These are phyloP conservation scores for Copsychus sechellarum DNA, from an alignment of 2,113 vertebrate genomes.

Conservation along the genomic window DNA sequence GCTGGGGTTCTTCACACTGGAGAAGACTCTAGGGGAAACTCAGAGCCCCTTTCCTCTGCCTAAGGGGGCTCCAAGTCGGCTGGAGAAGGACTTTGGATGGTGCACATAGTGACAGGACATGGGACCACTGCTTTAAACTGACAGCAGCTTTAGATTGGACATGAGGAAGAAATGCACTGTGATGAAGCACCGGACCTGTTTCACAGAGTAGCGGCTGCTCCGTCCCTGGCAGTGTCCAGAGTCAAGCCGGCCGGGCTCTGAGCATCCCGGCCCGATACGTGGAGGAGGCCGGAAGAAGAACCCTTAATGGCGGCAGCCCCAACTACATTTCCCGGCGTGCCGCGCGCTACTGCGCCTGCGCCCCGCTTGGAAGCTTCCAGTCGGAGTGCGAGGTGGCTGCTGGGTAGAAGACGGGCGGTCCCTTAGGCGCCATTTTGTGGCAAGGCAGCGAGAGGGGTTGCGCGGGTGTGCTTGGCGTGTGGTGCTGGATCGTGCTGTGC, in stretches of 20 bases:
- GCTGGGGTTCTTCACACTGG: not conserved
- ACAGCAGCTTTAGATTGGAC: not conserved
- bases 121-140: not conserved
- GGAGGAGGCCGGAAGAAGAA: accelerated
- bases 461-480: not conserved
- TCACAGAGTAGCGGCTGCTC: not conserved
- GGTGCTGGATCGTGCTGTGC: not conserved
- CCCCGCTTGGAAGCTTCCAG: constrained; percentile 43
- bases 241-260: no score
- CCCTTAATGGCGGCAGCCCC: not conserved
- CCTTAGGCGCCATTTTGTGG: constrained; percentile 77
- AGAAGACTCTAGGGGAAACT: not conserved
- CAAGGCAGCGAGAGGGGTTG: not conserved
- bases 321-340: constrained; percentile 46
- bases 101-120: not conserved
- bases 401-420: constrained; percentile 78
- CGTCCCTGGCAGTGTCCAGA: no score
- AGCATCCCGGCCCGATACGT: accelerated
- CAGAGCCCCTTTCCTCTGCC: not conserved
- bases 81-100: not conserved
- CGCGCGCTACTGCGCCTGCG: not conserved
- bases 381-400: not conserved
- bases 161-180: not conserved
- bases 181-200: no score
- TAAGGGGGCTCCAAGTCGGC: not conserved